Evolutionary conservation across 2,888 invertebrate species (phyloP), one percentile per base, ranked within the genome.

Genomic region (Lepidochrysops patricia): DNA sequence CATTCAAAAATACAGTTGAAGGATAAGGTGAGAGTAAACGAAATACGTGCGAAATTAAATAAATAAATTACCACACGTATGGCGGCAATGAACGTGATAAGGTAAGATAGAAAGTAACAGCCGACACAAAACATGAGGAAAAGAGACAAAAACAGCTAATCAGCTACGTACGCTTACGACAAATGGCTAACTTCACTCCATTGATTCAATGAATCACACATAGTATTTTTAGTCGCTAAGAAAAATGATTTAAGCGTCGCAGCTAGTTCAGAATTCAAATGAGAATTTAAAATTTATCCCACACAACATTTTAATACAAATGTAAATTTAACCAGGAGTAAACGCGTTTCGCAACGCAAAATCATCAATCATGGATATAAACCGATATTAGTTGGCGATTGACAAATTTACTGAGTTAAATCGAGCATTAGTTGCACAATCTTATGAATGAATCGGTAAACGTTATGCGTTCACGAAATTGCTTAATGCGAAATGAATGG

Each of bases 401-500:
- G 64, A 63, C 63, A 64, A 66, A 66, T 68, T 68, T 69, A 74
- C 68, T 70, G 66, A 68, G 72, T 68, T 70, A 72, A 74, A 75
- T 74, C 74, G 70, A 73, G 68, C 71, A 75, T 72, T 69, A 70
- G 74, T 82, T 84, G 76, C 79, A 73, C 77, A 82, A 82, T 70
- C 71, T 70, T 69, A 80, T 87, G 86, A 88, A 87, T 87, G 86
- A 81, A 84, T 79, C 75, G 75, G 78, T 79, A 83, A 85, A 82
- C 77, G 75, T 75, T 78, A 76, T 77, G 81, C 81, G 78, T 82
- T 84, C 79, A 84, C 83, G 70, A 81, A 84, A 84, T 87, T 88
- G 84, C 86, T 84, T 81, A 85, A 89, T 77, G 80, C 82, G 76
- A 84, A 86, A 84, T 88, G 86, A 87, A 88, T 89, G 86, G 77